Percentiles rank a stretch among this genome's conserved stretches.
Conservation (phyloP, 2,888 invertebrate genomes). For the Sabatieria punctata region DNA sequence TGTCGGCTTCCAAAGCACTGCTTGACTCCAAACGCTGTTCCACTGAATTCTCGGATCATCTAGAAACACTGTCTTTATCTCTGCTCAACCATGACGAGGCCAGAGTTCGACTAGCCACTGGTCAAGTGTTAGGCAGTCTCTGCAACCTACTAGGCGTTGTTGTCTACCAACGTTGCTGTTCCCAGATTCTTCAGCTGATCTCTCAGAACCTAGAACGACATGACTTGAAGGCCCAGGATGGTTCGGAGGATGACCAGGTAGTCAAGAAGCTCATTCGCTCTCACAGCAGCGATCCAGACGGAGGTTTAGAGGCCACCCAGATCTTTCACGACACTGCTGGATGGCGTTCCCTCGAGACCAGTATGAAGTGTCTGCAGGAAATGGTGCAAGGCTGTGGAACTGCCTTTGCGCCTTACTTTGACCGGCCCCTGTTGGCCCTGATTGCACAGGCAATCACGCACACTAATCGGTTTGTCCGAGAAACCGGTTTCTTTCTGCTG, state of each 20-base stretch:
- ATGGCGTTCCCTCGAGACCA: slow-evolving; percentile 41
- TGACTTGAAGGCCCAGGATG: too few species aligned
- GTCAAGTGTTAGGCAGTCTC: neutral
- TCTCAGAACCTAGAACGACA: too few species aligned
- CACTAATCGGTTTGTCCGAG: slow-evolving; percentile 41
- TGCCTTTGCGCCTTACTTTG: neutral
- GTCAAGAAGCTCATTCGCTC: too few species aligned
- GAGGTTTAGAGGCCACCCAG: too few species aligned
- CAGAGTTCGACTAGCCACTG: neutral
- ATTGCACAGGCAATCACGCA: slow-evolving; percentile 30
- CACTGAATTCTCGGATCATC: too few species aligned
- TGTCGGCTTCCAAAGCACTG: too few species aligned
- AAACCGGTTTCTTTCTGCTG: slow-evolving; percentile 40
- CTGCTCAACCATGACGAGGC: neutral
- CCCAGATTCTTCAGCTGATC: too few species aligned
- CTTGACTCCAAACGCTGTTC: too few species aligned
- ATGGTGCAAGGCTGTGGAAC: slow-evolving; percentile 37
- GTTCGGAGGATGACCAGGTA: too few species aligned
- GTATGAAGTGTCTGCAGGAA: slow-evolving; percentile 39
- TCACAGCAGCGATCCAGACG: too few species aligned
- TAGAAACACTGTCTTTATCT: neutral
- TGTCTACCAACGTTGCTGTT: too few species aligned
- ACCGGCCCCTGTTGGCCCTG: neutral
- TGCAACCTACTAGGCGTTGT: too few species aligned
- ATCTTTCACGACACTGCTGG: slow-evolving; percentile 41